Conservation (phyloP, 1,140 invertebrate species). For the Epicauta chinensis region DNA sequence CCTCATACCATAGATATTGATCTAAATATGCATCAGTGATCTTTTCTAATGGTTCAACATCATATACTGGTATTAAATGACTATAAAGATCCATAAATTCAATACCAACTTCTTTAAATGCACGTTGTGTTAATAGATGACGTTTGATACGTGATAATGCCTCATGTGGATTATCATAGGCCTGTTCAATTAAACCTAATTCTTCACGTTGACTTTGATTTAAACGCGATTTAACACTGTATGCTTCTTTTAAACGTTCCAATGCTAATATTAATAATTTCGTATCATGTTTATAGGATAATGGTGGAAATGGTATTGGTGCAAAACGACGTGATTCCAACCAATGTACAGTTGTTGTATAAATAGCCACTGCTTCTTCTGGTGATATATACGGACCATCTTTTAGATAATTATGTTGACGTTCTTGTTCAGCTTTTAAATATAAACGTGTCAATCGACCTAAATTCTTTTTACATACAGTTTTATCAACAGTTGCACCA, state of each 20-base stretch:
- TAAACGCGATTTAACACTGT: slow-evolving; percentile 96
- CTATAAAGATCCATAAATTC: slow-evolving; percentile 99
- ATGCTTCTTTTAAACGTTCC: slow-evolving; percentile 97
- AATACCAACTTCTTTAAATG: slow-evolving; percentile 98
- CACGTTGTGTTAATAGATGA: slow-evolving; percentile 95
- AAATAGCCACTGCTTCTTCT: slow-evolving; percentile 99
- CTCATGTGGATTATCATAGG: slow-evolving; percentile 99
- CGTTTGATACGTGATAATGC: slow-evolving; percentile 98
- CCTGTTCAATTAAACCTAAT: slow-evolving; percentile 97
- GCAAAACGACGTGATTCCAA: slow-evolving; percentile 96
- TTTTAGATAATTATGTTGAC: slow-evolving; percentile 99
- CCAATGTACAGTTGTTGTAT: slow-evolving; percentile 99
- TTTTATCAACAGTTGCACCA: slow-evolving; percentile 96
- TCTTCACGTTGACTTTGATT: slow-evolving; percentile 99
- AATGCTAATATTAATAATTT: slow-evolving; percentile 95
- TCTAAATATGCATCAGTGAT: slow-evolving; percentile 99
- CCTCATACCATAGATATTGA: slow-evolving; percentile 99
- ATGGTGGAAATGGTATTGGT: slow-evolving; percentile 97
- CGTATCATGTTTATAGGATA: slow-evolving; percentile 99
- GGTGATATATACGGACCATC: slow-evolving; percentile 99
- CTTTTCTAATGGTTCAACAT: slow-evolving; percentile 98
- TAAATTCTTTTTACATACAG: slow-evolving; percentile 99
- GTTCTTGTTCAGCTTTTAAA: slow-evolving; percentile 97
- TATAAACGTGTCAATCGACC: slow-evolving; percentile 94
- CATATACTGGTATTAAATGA: slow-evolving; percentile 97